Evolutionary conservation across 2,888 invertebrate species (phyloP).

Genomic region (Apotomis betuletana): DNA sequence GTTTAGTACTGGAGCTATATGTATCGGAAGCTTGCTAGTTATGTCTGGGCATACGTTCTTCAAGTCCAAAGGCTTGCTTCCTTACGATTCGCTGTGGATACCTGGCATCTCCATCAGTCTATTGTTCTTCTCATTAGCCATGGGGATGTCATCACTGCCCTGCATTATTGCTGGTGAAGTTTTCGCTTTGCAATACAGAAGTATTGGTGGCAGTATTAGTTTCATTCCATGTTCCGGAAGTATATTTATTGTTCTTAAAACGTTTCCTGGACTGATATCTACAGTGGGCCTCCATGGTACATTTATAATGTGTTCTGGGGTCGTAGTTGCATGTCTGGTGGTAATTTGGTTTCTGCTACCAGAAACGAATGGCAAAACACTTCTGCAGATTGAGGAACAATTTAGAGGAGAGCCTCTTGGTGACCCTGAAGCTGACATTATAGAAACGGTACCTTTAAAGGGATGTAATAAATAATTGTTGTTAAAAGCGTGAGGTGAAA

Average conservation of each 20-base stretch:
- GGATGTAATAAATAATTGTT: not conserved
- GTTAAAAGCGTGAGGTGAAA: no score
- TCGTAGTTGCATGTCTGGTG: slow-evolving; percentile 77
- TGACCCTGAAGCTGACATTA: slow-evolving; percentile 54
- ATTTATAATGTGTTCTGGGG: slow-evolving; percentile 82
- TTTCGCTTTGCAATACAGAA: slow-evolving; percentile 84
- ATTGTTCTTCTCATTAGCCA: slow-evolving; percentile 81
- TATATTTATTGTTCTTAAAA: slow-evolving; percentile 85
- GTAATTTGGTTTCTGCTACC: slow-evolving; percentile 83
- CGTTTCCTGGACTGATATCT: slow-evolving; percentile 80
- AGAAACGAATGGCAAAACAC: slow-evolving; percentile 86
- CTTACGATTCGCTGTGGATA: slow-evolving; percentile 68
- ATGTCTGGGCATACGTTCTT: slow-evolving; percentile 74
- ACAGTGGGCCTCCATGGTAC: slow-evolving; percentile 80
- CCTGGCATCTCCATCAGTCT: slow-evolving; percentile 77
- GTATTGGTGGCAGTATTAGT: slow-evolving; percentile 85
- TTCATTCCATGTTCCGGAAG: slow-evolving; percentile 82
- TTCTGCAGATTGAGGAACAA: slow-evolving; percentile 85
- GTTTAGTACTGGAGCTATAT: slow-evolving; percentile 82
- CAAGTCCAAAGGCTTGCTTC: slow-evolving; percentile 52
- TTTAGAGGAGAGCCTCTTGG: slow-evolving; percentile 64
- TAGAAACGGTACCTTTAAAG: slow-evolving; percentile 43
- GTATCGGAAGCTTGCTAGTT: slow-evolving; percentile 79
- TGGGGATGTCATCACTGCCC: slow-evolving; percentile 86
- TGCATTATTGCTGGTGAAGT: slow-evolving; percentile 88